Base-by-base conservation (phyloP, 1,140 invertebrate species). In the Samia ricini region DNA sequence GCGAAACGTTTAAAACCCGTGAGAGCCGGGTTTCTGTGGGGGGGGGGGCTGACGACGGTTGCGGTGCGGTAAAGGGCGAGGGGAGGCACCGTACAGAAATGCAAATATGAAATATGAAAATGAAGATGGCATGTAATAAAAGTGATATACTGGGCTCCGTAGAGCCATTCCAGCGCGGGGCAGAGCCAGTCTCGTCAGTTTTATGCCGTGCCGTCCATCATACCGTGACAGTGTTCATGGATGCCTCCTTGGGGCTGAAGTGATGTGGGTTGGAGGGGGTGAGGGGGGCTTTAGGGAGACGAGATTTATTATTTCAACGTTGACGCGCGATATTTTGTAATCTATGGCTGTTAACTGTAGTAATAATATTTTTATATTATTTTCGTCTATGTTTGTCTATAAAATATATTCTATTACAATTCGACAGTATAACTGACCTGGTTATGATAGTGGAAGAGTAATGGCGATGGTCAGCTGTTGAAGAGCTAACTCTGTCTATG, bases 61-160 rank as follows among this genome's bases (percentile, higher is more conserved):
- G 36, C 68, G 64, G 60, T 63, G 63, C 52, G 62, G 51, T 63
- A 63, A 63, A 55, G 56, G 60, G 64, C 59, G 76, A 66, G 74
- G 66, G 77, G 63, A n/a, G 20, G 48, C 1, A 19, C 60, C 29
- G 20, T 60, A 65, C 70, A 77, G 81, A 89, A 91, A 91, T 91
- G 90, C 90, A 91, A 91, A 91, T 91, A 91, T 91, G 90, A 91
- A 91, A 91, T 91, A 91, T 91, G 90, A 91, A 91, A 91, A 91
- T 91, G 90, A 91, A 91, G 90, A 91, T 91, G 89, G 90, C 87
- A 89, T 90, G 88, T 90, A 91, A 91, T 91, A 91, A 91, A 91
- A 91, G 85, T 91, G 90, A 91, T 91, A 91, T 91, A 91, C 79
- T 87, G 88, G 87, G 88, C 90, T 91, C 90, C 87, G 79, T 83